These are phyloP conservation scores for Polydrusus tereticollis DNA, from an alignment of 2,888 invertebrate genomes.

Conservation along the genomic window DNA sequence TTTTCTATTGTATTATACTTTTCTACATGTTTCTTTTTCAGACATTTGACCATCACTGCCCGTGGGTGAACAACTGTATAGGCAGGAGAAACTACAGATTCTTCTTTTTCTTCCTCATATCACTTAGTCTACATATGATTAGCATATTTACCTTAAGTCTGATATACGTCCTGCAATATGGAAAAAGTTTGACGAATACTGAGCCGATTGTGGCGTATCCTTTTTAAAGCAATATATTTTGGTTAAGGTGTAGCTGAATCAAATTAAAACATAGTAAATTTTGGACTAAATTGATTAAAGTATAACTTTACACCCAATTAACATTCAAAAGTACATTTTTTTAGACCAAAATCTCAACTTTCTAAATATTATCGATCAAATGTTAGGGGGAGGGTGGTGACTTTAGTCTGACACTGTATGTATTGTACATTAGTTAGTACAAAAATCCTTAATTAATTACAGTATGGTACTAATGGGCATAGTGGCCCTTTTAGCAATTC, in stretches of 20 bases:
- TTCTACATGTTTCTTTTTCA: constrained; percentile 69
- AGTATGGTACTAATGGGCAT: constrained; percentile 94
- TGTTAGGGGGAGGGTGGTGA: too few relatives aligned
- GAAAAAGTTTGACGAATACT: constrained; percentile 83
- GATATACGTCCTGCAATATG: constrained; percentile 90
- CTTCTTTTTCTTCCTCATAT: constrained; percentile 98
- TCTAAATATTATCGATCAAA: too few relatives aligned
- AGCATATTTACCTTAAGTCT: constrained; percentile 96
- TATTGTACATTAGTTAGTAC: background rate
- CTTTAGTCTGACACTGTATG: too few relatives aligned
- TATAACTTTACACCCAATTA: too few relatives aligned
- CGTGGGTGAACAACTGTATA: constrained; percentile 98
- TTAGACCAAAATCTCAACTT: too few relatives aligned
- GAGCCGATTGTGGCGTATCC: constrained; percentile 90
- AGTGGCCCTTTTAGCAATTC: constrained; percentile 92
- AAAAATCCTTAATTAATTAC: constrained; percentile 49
- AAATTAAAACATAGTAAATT: too few relatives aligned
- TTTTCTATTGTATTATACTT: background rate
- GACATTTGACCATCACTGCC: constrained; percentile 99
- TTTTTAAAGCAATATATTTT: constrained; percentile 66
- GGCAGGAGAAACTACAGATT: constrained; percentile 97
- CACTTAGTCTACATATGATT: constrained; percentile 97
- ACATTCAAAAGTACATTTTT: too few relatives aligned
- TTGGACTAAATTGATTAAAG: too few relatives aligned
- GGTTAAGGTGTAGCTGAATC: background rate